Conservation (phyloP, 2,888 invertebrate genomes). For the Ametastegia equiseti region DNA sequence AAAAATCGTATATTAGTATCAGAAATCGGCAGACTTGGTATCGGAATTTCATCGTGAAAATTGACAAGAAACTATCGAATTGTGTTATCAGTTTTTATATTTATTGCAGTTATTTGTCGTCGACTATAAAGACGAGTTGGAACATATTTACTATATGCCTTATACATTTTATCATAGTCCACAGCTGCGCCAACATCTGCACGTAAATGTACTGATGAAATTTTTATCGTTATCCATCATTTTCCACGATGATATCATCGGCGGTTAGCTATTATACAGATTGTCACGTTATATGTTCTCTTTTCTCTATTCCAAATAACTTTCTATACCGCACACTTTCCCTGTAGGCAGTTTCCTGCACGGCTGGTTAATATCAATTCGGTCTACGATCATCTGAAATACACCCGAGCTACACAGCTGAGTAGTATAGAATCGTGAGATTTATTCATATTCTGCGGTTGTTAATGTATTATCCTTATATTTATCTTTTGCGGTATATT, state of each 20-base stretch:
- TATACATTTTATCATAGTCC: neutral
- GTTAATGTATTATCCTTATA: neutral
- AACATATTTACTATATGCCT: neutral
- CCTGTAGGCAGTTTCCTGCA: neutral
- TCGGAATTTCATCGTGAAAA: neutral
- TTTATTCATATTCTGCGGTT: neutral
- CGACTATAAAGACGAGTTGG: neutral
- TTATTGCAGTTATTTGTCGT: neutral
- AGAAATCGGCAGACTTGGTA: neutral
- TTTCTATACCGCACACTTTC: constrained; percentile 20
- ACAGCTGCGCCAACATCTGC: constrained; percentile 8
- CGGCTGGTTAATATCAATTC: neutral
- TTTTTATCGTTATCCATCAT: neutral
- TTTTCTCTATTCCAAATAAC: constrained; percentile 6
- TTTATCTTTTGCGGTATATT: neutral
- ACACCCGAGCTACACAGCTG: neutral
- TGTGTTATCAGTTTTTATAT: neutral
- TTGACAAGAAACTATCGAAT: neutral
- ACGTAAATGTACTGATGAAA: neutral
- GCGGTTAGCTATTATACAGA: too few species aligned
- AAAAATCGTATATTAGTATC: neutral
- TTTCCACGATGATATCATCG: neutral
- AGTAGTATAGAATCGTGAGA: neutral
- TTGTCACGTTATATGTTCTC: neutral
- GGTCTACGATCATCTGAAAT: neutral